phyloP scores from a whole-genome alignment of 2,113 vertebrate species.

The Brienomyrus brachyistius region DNA sequence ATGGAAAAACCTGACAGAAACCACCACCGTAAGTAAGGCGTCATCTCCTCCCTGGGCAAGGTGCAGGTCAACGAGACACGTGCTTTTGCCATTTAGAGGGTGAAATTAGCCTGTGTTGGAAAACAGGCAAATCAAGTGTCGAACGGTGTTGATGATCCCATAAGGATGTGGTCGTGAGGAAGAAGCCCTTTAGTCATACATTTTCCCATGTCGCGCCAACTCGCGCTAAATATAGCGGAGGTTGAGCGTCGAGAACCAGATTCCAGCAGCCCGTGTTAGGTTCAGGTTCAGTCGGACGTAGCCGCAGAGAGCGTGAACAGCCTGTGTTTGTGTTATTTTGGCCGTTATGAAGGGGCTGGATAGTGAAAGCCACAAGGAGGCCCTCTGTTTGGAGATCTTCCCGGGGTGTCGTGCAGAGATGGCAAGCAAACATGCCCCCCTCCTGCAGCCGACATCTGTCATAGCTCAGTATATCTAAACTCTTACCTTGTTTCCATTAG shows the following conservation, averaged over 20 bases:
- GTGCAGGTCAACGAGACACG: conserved; percentile 37
- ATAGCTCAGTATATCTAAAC: conserved; percentile 13
- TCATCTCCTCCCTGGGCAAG: conserved; percentile 21
- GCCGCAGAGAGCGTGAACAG: background rate
- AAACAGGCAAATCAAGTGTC: background rate
- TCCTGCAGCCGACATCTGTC: conserved; percentile 1
- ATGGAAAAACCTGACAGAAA: conserved; percentile 79
- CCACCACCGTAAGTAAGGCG: conserved; percentile 72
- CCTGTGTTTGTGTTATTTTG: background rate
- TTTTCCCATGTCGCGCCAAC: background rate
- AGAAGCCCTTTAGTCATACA: background rate
- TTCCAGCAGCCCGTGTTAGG: background rate
- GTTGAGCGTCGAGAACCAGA: background rate
- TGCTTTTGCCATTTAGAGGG: conserved; percentile 54
- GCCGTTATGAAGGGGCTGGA: background rate
- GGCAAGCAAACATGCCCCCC: background rate
- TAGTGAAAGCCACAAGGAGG: background rate
- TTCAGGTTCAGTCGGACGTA: background rate
- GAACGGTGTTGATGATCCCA: background rate
- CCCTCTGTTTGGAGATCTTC: conserved; percentile 5
- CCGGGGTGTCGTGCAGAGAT: background rate
- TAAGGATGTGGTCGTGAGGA: background rate
- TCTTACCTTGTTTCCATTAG: conserved; percentile 10
- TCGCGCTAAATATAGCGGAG: background rate
- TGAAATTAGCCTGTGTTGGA: background rate